phyloP scores from a whole-genome alignment of 2,113 vertebrate species.

The Parus major region DNA sequence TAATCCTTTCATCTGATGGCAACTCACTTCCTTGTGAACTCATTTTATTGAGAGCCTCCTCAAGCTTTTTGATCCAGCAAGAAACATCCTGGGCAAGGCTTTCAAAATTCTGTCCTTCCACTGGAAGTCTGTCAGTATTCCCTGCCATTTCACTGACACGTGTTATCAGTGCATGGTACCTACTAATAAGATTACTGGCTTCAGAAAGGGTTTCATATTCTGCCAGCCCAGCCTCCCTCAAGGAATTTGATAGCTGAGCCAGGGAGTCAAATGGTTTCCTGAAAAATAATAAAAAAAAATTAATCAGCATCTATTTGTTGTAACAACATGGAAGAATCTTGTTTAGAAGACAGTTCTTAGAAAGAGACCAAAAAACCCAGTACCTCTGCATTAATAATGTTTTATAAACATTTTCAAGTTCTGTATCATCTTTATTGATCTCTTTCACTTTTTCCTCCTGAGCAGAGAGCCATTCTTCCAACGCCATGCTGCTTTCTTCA shows the following conservation, averaged over 20 bases:
- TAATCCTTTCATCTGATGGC: conserved; percentile 56
- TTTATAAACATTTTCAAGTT: conserved; percentile 50
- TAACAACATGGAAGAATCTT: background rate
- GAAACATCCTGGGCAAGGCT: conserved; percentile 63
- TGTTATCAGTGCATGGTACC: conserved; percentile 60
- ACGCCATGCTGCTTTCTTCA: conserved; percentile 46
- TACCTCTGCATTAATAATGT: conserved; percentile 70
- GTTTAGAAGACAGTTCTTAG: background rate
- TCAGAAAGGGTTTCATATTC: conserved; percentile 46
- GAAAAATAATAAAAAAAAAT: background rate
- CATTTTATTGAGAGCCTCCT: conserved; percentile 66
- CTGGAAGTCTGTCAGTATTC: background rate
- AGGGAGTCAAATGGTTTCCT: conserved; percentile 73
- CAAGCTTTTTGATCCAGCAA: conserved; percentile 68
- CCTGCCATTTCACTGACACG: conserved; percentile 40
- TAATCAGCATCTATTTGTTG: background rate
- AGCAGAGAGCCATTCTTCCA: conserved; percentile 68
- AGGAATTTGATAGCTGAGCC: conserved; percentile 53
- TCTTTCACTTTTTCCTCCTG: conserved; percentile 70
- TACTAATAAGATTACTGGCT: conserved; percentile 36
- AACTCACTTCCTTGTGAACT: conserved; percentile 62
- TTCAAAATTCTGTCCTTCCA: conserved; percentile 52
- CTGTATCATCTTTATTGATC: conserved; percentile 12
- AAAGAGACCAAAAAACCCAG: background rate
- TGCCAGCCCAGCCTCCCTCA: conserved; percentile 63